phyloP scores from a whole-genome alignment of 2,888 invertebrate species.

The Lepas anatifera region DNA sequence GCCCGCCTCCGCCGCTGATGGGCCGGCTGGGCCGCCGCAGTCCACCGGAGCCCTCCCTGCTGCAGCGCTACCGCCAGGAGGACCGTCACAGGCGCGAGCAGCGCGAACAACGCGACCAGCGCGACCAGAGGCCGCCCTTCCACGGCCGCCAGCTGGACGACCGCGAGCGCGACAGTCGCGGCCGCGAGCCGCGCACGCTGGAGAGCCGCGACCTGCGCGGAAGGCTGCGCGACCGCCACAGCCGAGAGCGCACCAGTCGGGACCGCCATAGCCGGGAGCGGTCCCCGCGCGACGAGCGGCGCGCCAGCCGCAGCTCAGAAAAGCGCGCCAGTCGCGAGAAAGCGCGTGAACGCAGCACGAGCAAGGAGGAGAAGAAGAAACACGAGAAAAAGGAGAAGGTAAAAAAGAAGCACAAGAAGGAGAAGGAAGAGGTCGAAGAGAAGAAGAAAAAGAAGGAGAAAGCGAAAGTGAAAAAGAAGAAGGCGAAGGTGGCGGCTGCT shows the following conservation, averaged over 20 bases:
- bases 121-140: neutral
- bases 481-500: neutral
- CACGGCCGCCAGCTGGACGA: neutral
- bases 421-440: neutral
- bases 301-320: neutral
- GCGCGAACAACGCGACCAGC: neutral
- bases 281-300: neutral
- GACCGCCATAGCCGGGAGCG: neutral
- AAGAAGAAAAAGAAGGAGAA: neutral
- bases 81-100: neutral
- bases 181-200: neutral
- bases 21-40: neutral
- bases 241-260: neutral
- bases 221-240: neutral
- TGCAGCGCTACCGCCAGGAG: constrained; percentile 8
- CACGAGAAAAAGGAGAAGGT: neutral
- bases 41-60: neutral
- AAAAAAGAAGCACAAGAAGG: constrained; percentile 11
- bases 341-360: neutral
- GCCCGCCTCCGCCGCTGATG: neutral
- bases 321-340: neutral
- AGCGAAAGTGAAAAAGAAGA: neutral
- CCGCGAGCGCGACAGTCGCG: neutral
- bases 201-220: too few species aligned
- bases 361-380: neutral